Evolutionary conservation across 2,888 invertebrate species (phyloP), one percentile per base, ranked within the genome.

Genomic region (Cremastinae sp.): DNA sequence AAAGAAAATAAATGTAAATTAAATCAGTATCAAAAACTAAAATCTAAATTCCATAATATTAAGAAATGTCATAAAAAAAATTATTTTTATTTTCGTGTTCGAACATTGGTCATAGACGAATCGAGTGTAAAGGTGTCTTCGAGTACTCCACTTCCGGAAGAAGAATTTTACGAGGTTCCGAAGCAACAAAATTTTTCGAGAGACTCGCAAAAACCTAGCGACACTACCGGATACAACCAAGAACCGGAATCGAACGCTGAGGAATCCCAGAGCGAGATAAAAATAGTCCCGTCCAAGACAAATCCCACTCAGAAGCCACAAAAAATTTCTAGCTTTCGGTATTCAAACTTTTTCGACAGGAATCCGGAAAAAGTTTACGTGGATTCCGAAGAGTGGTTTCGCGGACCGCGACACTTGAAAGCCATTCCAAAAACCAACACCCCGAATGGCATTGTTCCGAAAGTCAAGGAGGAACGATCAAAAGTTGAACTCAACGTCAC

Each of bases 111-210:
- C n/a, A 22, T 9, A 14, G 14, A 45, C 4, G 4, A 12, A 5
- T 45, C 45, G 12, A 43, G 36, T 18, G 16, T 28, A 47, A 41
- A 28, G 5, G 28, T 28, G 5, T 20, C 69, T n/a, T 36, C 47
- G 22, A 59, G 12, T 16, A 41, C 7, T 8, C 54, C 36, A 18
- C 53, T 18, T 10, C 18, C 53, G 10, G 78, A 68, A 14, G 64
- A 74, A 8, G 47, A 10, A 1, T 78, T 78, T 36, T 79, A 81
- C 49, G 81, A 78, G 56, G 76, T 81, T 14, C 76, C 78, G 4
- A 71, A 68, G 49, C 64, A 53, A 54, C 36, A n/a, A 58, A 69
- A 61, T 45, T 49, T 41, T 12, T 2, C 61, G 16, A 62, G 16
- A 41, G 58, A 51, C 61, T 34, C 34, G 10, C 36, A 53, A 51